Evolutionary conservation across 2,113 vertebrate species (phyloP), one percentile per base, ranked within the genome.

Genomic region (Patagioenas fasciata): DNA sequence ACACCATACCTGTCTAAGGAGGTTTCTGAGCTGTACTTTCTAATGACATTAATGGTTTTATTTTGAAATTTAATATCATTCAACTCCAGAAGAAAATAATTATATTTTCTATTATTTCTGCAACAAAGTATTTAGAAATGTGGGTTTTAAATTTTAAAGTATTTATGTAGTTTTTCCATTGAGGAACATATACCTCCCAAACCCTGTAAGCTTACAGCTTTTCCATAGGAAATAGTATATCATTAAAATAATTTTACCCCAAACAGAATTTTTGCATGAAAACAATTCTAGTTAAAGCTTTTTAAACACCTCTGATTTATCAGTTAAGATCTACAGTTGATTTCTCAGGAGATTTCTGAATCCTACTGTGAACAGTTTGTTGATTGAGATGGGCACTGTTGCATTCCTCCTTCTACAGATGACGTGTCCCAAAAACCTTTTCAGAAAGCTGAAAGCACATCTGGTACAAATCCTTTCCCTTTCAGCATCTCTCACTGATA

Each of bases 1-100:
- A 15, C 25, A 51, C 3, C 3, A 44, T 28, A 3, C 20, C 2
- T 2, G 0, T 38, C 36, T 81, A 26, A n/a, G 2, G 29, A 50
- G 42, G 61, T 58, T 81, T 84, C 42, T 78, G 20, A 28, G 9
- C 75, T 85, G 9, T 13, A 56, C 16, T 73, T 91, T 64, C 13
- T 28, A 69, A 13, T 77, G 34, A 64, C 2, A 24, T 77, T 47
- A 29, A 70, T 29, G 31, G 2, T 18, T 78, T 85, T 67, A 16
- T 85, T 75, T 91, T 90, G 20, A 66, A 58, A 75, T 53, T 48
- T 62, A 5, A 15, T 36, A 13, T 16, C 8, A 13, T 48, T 79
- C 10, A 42, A 11, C 9, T 57, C 3, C 26, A 57, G 24, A 73
- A n/a, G 5, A 47, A 83, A 83, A 20, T 0, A 4, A 36, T 16